Percentiles rank a stretch among this genome's conserved stretches.
Conservation (phyloP, 2,797 vertebrate genomes). For the Clamator glandarius region DNA sequence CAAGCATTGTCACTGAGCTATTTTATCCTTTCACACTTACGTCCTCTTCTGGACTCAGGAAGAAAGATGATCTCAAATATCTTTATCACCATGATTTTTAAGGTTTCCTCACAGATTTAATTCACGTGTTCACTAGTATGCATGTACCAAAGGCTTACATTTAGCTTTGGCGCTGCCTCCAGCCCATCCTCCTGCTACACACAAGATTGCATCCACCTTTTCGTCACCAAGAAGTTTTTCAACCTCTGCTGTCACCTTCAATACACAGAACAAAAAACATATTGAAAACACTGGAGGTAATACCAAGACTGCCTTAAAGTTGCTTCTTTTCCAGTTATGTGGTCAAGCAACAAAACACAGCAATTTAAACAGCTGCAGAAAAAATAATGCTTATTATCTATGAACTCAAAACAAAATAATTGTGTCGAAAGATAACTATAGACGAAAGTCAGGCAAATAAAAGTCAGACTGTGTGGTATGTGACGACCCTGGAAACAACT, state of each 20-base stretch:
- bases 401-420: background rate
- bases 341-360: background rate
- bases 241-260: slow-evolving; percentile 90
- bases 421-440: background rate
- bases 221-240: slow-evolving; percentile 87
- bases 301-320: background rate
- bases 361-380: background rate
- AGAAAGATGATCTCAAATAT: background rate
- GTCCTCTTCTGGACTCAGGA: background rate
- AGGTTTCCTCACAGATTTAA: background rate
- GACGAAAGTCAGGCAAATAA: background rate
- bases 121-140: background rate
- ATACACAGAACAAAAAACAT: background rate
- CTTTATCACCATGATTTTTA: background rate
- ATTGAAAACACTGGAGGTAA: background rate
- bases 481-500: background rate
- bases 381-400: background rate
- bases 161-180: slow-evolving; percentile 93
- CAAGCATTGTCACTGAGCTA: background rate
- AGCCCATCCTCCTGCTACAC: slow-evolving; percentile 97
- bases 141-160: slow-evolving; percentile 78
- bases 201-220: slow-evolving; percentile 94
- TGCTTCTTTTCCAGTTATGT: background rate
- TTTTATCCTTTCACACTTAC: background rate
- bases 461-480: accelerated